phyloP scores from a whole-genome alignment of 2,797 vertebrate genomes.

The Chelmon rostratus region DNA sequence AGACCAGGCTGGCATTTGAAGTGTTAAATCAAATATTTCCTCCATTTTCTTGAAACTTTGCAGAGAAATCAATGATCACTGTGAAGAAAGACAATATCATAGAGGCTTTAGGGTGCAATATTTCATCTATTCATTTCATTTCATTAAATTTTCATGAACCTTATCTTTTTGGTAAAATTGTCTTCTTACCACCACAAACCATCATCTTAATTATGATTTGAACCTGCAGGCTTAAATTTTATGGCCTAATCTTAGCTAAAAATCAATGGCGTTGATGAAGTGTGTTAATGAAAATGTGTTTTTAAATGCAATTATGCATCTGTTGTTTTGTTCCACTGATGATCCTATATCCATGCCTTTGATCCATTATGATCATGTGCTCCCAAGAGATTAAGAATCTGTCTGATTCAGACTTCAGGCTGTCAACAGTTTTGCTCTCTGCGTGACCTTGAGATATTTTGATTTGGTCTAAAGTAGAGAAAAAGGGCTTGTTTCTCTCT shows the following conservation, averaged over 20 bases:
- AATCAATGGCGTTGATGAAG: conserved; percentile 49
- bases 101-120: conserved; percentile 52
- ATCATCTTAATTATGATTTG: conserved; percentile 63
- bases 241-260: conserved; percentile 41
- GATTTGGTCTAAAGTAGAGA: conserved; percentile 16
- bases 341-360: conserved; percentile 34
- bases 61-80: conserved; percentile 47
- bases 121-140: conserved; percentile 54
- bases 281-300: conserved; percentile 59
- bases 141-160: conserved; percentile 57
- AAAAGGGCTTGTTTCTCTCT: background rate
- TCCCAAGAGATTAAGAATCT: conserved; percentile 1
- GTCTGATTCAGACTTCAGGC: conserved; percentile 4
- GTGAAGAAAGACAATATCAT: conserved; percentile 54
- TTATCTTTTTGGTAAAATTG: conserved; percentile 55
- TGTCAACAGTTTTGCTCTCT: conserved; percentile 12
- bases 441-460: conserved; percentile 39
- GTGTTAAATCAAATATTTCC: conserved; percentile 37
- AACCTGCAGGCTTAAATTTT: conserved; percentile 58
- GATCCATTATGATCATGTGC: conserved; percentile 33
- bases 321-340: conserved; percentile 61
- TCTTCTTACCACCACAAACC: conserved; percentile 43
- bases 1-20: background rate
- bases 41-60: conserved; percentile 23
- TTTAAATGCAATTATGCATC: conserved; percentile 60